Evolutionary conservation across 2,113 vertebrate genomes (phyloP).

Genomic region (Vidua chalybeata): DNA sequence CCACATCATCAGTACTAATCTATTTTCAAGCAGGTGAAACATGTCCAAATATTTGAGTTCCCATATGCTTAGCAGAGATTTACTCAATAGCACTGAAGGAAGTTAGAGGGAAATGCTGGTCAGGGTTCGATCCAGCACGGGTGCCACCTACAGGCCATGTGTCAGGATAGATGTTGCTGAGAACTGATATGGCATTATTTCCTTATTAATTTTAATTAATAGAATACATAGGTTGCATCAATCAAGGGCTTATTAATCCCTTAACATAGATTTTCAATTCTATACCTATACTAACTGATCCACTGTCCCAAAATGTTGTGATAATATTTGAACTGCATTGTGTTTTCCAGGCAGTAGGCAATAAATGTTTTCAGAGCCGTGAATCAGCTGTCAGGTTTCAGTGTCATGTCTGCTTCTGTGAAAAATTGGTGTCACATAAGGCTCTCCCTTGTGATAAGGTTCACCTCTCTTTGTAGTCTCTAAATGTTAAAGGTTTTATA

Average conservation of each 20-base stretch:
- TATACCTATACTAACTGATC: background rate
- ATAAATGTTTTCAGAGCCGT: background rate
- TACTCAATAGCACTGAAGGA: background rate
- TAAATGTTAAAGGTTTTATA: background rate
- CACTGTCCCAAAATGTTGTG: background rate
- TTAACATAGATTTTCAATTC: background rate
- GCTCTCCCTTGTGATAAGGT: background rate
- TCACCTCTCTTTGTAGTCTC: background rate
- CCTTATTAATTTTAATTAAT: background rate
- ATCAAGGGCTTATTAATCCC: background rate
- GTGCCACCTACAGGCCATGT: background rate
- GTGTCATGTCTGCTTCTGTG: background rate
- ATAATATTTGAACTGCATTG: background rate
- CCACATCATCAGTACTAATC: background rate
- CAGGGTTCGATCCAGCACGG: background rate
- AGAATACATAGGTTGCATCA: background rate
- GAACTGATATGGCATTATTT: background rate
- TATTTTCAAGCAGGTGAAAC: background rate
- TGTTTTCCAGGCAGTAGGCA: background rate
- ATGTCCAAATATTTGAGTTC: background rate
- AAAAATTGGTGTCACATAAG: background rate
- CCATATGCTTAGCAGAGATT: background rate
- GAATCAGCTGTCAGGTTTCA: background rate
- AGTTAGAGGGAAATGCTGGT: background rate
- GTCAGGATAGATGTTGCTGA: background rate